Evolutionary conservation across 2,888 invertebrate species (phyloP), one percentile per base, ranked within the genome.

Genomic region (Sceliomorpha sp.): DNA sequence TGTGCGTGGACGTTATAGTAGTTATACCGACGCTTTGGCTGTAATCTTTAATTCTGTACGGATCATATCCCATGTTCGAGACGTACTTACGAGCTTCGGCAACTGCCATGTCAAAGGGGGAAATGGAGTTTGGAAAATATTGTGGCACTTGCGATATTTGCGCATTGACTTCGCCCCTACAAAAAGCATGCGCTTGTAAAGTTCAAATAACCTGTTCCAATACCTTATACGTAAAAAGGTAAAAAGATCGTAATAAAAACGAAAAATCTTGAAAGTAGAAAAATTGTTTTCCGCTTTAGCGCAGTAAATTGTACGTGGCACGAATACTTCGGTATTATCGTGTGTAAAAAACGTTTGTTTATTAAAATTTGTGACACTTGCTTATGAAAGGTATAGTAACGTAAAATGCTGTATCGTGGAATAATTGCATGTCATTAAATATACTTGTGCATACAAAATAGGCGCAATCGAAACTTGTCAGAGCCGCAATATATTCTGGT

Each of bases 71-170:
- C 88, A 91, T 90, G 13, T 89, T 84, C 1, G 91, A 89, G 0
- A 96, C 93, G 80, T 92, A 91, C 74, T 92, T 93, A 6, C 96
- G 90, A 0, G 91, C 91, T 80, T 95, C 94, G 0, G 94, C 92
- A 31, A 97, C 91, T 1, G 94, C 92, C 91, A 95, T 94, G 82
- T 97, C 96, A 60, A 96, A 89, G 0, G 96, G 96, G 8, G 95
- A 93, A 76, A 96, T 94, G 0, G 96, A 96, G 84, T 96, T 96
- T 0, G 96, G 95, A 79, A 96, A 93, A 58, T 91, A 92, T 78
- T 94, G 92, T 8, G 94, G 92, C 8, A 94, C 82, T 75, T 93
- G 91, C 10, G 92, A 91, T 15, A 96, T 90, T 83, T 94, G 92
- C 8, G 91, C 90, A 83, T 96, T 94, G 0, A 96, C 92, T 84